Conservation (phyloP, 1,140 invertebrate genomes). For the Pseudomyrmex dendroicus region DNA sequence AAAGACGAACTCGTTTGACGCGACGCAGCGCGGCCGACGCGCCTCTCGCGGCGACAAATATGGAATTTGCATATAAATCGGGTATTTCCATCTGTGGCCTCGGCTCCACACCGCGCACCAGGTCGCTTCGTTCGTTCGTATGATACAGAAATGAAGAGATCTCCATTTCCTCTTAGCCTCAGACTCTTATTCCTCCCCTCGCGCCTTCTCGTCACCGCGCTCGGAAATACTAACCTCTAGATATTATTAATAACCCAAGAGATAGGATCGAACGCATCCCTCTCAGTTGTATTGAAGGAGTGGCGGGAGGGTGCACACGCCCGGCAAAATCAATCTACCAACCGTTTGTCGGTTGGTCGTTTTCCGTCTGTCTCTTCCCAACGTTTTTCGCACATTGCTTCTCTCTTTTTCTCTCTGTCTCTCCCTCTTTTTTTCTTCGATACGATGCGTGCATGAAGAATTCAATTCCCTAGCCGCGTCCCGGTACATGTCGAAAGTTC, state of each 20-base stretch:
- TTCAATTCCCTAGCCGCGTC: constrained; percentile 78
- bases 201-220: constrained; percentile 46
- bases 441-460: constrained; percentile 76
- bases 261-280: constrained; percentile 83
- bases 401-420: neutral
- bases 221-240: constrained; percentile 84
- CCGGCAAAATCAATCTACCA: constrained; percentile 84
- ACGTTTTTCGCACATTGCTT: constrained; percentile 44
- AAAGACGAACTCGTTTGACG: constrained; percentile 23
- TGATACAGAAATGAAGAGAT: constrained; percentile 85
- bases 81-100: constrained; percentile 89
- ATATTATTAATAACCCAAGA: constrained; percentile 85
- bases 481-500: constrained; percentile 73
- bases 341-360: constrained; percentile 77
- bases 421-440: neutral
- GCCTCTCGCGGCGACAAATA: constrained; percentile 87
- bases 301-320: constrained; percentile 62
- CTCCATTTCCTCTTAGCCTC: constrained; percentile 78
- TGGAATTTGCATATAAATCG: constrained; percentile 90
- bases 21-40: constrained; percentile 49
- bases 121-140: constrained; percentile 72
- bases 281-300: constrained; percentile 67
- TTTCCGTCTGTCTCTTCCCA: constrained; percentile 66
- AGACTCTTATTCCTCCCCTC: constrained; percentile 29
- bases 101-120: constrained; percentile 65